Evolutionary conservation across 2,113 vertebrate genomes (phyloP), one percentile per base, ranked within the genome.

Genomic region (Pelobates fuscus): DNA sequence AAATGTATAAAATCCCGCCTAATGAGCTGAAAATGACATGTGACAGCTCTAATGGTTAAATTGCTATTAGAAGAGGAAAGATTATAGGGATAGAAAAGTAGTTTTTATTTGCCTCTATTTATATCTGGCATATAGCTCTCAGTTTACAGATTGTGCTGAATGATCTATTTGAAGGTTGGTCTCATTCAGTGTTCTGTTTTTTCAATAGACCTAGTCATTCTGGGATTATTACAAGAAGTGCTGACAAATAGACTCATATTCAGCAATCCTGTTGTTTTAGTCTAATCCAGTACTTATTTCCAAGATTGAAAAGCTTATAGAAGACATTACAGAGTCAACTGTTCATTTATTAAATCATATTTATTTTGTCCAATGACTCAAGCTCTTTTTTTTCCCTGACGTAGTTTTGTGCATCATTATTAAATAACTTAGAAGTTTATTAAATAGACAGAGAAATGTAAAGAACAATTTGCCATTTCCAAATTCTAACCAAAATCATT

Each of bases 1-100:
- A 82, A 87, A 90, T 89, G 90, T 80, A 84, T 88, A 85, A 84
- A 91, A 92, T 92, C 84, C 87, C 82, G 84, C 83, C 84, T 92
- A 92, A 92, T 89, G 88, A 90, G 78, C 73, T 81, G 85, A 89
- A 86, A 93, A 87, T 82, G 84, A 88, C 75, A 84, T 80, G 49
- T 81, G 85, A 87, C 81, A 91, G 76, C 26, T 90, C 80, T 89
- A 90, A 91, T 87, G 91, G 89, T 84, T 83, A 80, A 91, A 91
- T 81, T 85, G 79, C 26, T 85, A 78, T 80, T 79, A 76, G 79
- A 77, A 83, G 84, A 82, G 83, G 78, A 86, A 87, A 88, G 86
- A 79, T 84, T 71, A 68, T 75, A 81, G 74, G 37, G 70, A 77
- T 75, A 73, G 68, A 59, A 82, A 81, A 81, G 82, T 74, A 41